These are phyloP conservation scores for Drosophila pachea DNA, from an alignment of 1,140 invertebrate species.

Conservation along the genomic window DNA sequence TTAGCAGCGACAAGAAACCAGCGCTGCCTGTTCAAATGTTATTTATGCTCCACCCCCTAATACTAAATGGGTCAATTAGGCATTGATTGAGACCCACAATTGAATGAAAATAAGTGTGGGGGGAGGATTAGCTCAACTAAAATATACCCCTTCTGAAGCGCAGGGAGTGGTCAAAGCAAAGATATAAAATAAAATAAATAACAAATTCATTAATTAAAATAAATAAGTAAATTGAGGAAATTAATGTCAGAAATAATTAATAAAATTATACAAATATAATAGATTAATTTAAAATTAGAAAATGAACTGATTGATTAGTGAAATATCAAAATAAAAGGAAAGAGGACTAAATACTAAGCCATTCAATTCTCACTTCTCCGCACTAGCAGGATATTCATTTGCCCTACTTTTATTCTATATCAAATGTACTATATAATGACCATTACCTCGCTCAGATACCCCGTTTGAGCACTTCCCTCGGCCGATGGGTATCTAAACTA, in stretches of 20 bases:
- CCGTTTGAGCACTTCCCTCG: neutral
- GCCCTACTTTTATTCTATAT: too few species aligned
- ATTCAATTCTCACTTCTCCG: too few species aligned
- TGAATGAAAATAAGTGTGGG: constrained; percentile 25
- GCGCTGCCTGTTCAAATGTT: constrained; percentile 61
- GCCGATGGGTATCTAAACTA: neutral
- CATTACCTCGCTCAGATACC: neutral
- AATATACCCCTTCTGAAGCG: neutral
- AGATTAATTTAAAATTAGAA: too few species aligned
- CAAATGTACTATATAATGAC: neutral
- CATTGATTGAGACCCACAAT: constrained; percentile 61
- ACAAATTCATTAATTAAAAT: neutral
- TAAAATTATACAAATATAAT: too few species aligned
- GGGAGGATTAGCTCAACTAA: neutral
- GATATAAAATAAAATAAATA: too few species aligned
- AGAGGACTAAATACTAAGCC: too few species aligned
- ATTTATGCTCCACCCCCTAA: constrained; percentile 54
- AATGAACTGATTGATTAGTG: too few species aligned
- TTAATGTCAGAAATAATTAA: too few species aligned
- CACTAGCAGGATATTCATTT: too few species aligned
- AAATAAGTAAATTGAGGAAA: neutral
- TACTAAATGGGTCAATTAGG: constrained; percentile 70
- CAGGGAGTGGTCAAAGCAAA: too few species aligned
- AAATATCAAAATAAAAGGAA: too few species aligned
- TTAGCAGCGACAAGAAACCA: constrained; percentile 47